These are phyloP conservation scores for Alectura lathami DNA, from an alignment of 2,113 vertebrate species.

Conservation along the genomic window DNA sequence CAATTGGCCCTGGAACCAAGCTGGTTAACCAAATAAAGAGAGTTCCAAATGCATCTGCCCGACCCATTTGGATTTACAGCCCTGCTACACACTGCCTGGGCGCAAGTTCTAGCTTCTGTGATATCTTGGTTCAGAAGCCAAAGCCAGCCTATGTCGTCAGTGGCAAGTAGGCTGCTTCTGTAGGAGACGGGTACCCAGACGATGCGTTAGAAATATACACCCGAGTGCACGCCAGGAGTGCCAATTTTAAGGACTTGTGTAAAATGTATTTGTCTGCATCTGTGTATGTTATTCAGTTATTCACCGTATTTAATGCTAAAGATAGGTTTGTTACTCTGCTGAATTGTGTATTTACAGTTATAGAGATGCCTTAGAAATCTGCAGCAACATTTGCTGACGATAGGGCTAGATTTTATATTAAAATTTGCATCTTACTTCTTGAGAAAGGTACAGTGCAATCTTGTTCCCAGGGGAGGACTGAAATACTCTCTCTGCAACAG, in stretches of 20 bases:
- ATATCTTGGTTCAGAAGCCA: neutral
- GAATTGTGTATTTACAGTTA: neutral
- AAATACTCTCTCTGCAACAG: neutral
- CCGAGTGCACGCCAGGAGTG: neutral
- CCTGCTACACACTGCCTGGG: neutral
- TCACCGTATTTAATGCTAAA: conserved; percentile 20
- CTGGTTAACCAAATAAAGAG: neutral
- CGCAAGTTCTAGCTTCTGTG: neutral
- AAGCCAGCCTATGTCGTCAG: neutral
- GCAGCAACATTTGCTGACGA: neutral
- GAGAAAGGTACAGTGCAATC: neutral
- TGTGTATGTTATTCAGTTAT: neutral
- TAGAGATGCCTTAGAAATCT: neutral
- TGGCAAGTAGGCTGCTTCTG: neutral
- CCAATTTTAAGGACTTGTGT: neutral
- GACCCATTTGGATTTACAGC: neutral
- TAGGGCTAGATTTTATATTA: neutral
- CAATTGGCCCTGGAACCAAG: neutral
- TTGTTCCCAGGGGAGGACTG: neutral
- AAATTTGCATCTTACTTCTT: neutral
- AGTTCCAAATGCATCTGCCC: neutral
- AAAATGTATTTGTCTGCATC: neutral
- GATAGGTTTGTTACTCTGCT: neutral
- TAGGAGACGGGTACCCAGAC: neutral
- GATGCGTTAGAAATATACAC: neutral